Evolutionary conservation across 2,797 vertebrate species (phyloP).

Genomic region (Hippopotamyrus pictus): DNA sequence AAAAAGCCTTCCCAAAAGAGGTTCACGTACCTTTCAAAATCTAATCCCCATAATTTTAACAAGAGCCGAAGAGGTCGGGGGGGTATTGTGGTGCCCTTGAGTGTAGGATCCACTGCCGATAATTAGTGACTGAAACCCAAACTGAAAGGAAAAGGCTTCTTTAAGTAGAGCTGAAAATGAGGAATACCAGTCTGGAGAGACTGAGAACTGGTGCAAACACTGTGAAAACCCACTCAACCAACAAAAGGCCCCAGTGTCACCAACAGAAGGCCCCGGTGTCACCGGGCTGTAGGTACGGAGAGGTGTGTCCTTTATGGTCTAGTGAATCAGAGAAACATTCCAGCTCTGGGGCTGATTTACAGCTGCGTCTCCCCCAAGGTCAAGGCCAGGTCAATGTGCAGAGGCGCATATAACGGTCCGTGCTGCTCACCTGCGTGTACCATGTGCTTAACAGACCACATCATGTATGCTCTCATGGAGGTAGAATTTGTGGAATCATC

Average conservation of each 20-base stretch:
- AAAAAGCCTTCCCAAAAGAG: not conserved
- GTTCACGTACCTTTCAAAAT: not conserved
- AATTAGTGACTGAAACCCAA: not conserved
- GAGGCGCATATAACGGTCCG: not conserved
- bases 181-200: not conserved
- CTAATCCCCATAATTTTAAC: not conserved
- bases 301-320: constrained; percentile 16
- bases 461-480: not conserved
- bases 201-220: not conserved
- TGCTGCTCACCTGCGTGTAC: not conserved
- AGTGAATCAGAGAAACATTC: not conserved
- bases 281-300: not conserved
- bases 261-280: not conserved
- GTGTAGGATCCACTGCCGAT: not conserved
- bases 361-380: not conserved
- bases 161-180: not conserved
- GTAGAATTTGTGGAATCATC: not conserved
- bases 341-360: constrained; percentile 23
- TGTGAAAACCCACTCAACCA: not conserved
- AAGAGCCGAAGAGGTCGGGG: not conserved
- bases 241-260: not conserved
- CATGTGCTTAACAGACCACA: not conserved
- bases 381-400: constrained; percentile 19
- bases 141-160: not conserved
- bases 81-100: not conserved